These are phyloP conservation scores for Palythoa grandis DNA, from an alignment of 92 coral and sea anemone species.

Conservation along the genomic window DNA sequence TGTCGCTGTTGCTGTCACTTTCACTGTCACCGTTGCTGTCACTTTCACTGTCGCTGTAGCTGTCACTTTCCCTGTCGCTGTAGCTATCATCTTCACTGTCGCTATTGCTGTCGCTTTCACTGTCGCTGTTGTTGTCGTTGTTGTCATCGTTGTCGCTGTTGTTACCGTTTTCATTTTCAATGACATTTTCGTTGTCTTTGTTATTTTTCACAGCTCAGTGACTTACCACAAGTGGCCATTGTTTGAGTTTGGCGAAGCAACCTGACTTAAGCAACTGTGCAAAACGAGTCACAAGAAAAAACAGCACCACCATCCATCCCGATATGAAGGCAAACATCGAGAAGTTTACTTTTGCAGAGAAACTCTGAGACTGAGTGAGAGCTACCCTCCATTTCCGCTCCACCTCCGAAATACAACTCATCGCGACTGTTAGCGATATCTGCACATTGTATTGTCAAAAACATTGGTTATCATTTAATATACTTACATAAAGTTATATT, in stretches of 20 bases:
- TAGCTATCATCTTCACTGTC: background rate
- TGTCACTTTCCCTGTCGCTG: background rate
- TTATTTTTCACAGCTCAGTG: background rate
- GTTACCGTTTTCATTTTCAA: background rate
- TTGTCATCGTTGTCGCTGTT: background rate
- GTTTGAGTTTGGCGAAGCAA: slow-evolving; percentile 5
- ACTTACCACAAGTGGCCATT: slow-evolving; percentile 15
- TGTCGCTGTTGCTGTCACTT: background rate
- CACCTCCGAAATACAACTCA: no score
- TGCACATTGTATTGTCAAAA: no score
- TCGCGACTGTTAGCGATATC: no score
- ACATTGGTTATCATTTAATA: no score
- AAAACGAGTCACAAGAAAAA: background rate
- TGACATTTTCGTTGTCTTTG: background rate
- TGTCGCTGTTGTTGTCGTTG: background rate
- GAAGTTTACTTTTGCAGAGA: background rate
- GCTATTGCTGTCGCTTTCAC: background rate
- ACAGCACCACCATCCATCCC: slow-evolving; percentile 17
- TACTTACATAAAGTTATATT: no score
- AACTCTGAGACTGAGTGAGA: no score
- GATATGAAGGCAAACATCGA: slow-evolving; percentile 13
- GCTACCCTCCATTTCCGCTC: no score
- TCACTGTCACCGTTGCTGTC: background rate
- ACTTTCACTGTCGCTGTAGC: background rate
- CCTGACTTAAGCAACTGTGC: slow-evolving; percentile 13